Base-by-base conservation (phyloP, 2,797 vertebrate species). In the Aeoliscus strigatus region DNA sequence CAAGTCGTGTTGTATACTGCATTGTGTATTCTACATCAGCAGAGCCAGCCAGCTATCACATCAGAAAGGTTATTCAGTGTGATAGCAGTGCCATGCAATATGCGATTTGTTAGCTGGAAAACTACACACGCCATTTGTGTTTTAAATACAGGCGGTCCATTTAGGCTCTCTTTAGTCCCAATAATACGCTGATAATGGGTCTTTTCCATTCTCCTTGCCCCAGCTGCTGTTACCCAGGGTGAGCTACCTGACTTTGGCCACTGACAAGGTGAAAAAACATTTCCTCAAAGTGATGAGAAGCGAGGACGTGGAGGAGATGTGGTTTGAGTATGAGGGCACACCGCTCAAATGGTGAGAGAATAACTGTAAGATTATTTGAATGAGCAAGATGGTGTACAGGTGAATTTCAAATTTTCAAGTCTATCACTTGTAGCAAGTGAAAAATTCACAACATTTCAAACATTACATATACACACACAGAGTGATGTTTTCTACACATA, bases 211-310 rank as follows among this genome's bases (percentile, higher is more conserved):
- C 42, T 30, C 47, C 8, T 32, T 40, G 12, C 51, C n/a, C 16
- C 46, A 99, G 96, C 86, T 99, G 64, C 90, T 99, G 74, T 87
- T 98, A 66, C 95, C 96, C 58, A 91, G 95, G 64, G 91, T 98
- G 84, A 99, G 95, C 83, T 99, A 97, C 80, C 79, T 99, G 81
- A 94, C 92, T 1, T 75, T 99, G 70, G 95, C 97, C 37, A 99
- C 96, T 24, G 96, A 99, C 87, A 98, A 98, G 83, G 96, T 96
- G 75, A 99, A 94, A 86, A 99, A 99, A 58, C 96, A 99, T 77
- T 97, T 99, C 79, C 92, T 92, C 66, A 98, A 96, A 83, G 93
- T 90, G 62, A 90, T 98, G 90, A 92, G 81, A 74, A 82, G 90
- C 31, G 95, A 98, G 44, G 94, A 97, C 15, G 88, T 91, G 57